Evolutionary conservation across 2,113 vertebrate genomes (phyloP).

Genomic region (Semnornis frantzii): DNA sequence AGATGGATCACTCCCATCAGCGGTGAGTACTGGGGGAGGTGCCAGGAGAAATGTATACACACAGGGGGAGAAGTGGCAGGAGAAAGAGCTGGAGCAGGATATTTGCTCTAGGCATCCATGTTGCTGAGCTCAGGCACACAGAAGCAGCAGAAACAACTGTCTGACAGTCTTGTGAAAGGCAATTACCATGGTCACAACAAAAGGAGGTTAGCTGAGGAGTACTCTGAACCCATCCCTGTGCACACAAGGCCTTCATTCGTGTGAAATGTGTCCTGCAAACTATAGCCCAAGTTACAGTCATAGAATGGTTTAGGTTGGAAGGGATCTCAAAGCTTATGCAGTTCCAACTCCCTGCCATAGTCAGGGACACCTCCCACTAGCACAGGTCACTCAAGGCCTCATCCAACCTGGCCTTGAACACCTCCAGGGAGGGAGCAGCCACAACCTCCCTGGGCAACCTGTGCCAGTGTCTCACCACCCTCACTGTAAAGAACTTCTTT

Average conservation of each 20-base stretch:
- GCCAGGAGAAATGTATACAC: accelerated
- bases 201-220: neutral
- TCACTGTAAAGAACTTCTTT: too few relatives aligned
- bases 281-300: neutral
- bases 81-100: neutral
- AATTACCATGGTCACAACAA: neutral
- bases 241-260: neutral
- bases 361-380: too few relatives aligned
- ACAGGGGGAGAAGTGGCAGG: neutral
- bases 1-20: conserved; percentile 63
- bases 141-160: neutral
- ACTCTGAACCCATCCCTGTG: neutral
- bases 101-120: neutral
- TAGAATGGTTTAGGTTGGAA: too few relatives aligned
- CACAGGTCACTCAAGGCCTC: too few relatives aligned
- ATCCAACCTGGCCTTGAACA: too few relatives aligned
- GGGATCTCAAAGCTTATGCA: too few relatives aligned
- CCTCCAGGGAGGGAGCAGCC: too few relatives aligned
- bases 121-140: neutral
- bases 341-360: too few relatives aligned
- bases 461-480: too few relatives aligned
- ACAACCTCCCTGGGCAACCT: too few relatives aligned
- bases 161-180: conserved; percentile 1
- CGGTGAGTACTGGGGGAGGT: conserved; percentile 44
- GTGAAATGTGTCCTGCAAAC: neutral